These are phyloP conservation scores for Uropsilus gracilis DNA, from an alignment of 2,113 vertebrate genomes.

Conservation along the genomic window DNA sequence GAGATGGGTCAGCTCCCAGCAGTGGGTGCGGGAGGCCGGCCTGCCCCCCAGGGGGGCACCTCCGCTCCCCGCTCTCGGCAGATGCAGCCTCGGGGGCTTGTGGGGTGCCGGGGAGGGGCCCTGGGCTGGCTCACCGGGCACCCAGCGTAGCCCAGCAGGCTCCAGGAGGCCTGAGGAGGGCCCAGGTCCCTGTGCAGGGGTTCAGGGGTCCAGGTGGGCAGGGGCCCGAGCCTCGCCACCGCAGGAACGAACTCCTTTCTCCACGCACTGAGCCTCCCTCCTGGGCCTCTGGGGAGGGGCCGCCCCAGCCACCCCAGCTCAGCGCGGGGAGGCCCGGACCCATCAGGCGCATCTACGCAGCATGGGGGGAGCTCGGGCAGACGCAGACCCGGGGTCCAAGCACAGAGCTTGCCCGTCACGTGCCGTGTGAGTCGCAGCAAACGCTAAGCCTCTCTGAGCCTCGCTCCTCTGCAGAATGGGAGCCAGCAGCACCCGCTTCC, in stretches of 20 bases:
- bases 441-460: not conserved
- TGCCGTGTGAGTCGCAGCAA: not conserved
- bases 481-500: rapidly evolving
- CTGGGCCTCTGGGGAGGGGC: not conserved
- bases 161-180: not conserved
- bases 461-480: not conserved
- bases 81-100: rapidly evolving
- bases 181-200: not conserved
- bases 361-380: not conserved
- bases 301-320: rapidly evolving
- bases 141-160: not conserved
- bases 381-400: not conserved
- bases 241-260: too few relatives aligned
- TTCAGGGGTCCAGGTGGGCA: not conserved
- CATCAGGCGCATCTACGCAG: not conserved
- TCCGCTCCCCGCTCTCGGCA: not conserved
- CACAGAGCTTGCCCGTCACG: not conserved
- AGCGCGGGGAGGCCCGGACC: rapidly evolving
- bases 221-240: not conserved
- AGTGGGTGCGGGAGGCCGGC: rapidly evolving
- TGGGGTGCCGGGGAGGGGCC: not conserved
- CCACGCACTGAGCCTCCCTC: not conserved
- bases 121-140: rapidly evolving
- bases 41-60: rapidly evolving
- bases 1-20: not conserved